A percentile compares a stretch with the other conserved stretches of the same genome.
phyloP scores from a whole-genome alignment of 53 echinoderm and acorn worm genomes.

The Astropecten irregularis region DNA sequence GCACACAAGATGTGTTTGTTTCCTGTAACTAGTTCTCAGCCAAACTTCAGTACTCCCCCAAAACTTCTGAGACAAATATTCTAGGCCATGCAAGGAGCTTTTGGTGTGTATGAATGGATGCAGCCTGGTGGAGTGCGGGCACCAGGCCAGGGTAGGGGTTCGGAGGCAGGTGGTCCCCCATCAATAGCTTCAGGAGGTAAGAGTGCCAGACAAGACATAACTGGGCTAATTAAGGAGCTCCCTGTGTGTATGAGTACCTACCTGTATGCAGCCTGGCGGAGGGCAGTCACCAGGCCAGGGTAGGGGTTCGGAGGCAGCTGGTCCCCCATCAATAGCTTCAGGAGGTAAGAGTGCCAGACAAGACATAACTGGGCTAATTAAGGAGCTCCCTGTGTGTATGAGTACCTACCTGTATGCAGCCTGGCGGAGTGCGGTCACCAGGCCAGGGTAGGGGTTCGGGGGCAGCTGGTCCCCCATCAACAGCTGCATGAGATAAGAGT shows the following conservation, averaged over 20 bases:
- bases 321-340: conserved; percentile 60
- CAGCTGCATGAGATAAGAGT: conserved; percentile 65
- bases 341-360: conserved; percentile 76
- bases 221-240: too few species aligned
- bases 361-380: conserved; percentile 78
- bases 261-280: conserved; percentile 84
- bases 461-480: conserved; percentile 65
- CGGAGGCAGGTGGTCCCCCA: conserved; percentile 66
- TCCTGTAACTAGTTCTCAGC: too few species aligned
- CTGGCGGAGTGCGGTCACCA: conserved; percentile 76
- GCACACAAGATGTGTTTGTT: too few species aligned
- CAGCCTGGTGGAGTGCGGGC: conserved; percentile 72
- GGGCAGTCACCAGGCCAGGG: conserved; percentile 79
- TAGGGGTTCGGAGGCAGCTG: conserved; percentile 88
- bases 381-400: too few species aligned
- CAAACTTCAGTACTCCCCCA: too few species aligned
- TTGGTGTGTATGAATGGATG: too few species aligned
- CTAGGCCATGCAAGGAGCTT: too few species aligned
- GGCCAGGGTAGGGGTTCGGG: conserved; percentile 89
- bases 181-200: conserved; percentile 68
- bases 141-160: conserved; percentile 92
- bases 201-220: conserved; percentile 77
- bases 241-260: too few species aligned
- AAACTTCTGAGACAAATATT: too few species aligned
- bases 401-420: conserved; percentile 93